Conservation (phyloP, 1,140 invertebrate genomes). For the Copidosoma floridanum region DNA sequence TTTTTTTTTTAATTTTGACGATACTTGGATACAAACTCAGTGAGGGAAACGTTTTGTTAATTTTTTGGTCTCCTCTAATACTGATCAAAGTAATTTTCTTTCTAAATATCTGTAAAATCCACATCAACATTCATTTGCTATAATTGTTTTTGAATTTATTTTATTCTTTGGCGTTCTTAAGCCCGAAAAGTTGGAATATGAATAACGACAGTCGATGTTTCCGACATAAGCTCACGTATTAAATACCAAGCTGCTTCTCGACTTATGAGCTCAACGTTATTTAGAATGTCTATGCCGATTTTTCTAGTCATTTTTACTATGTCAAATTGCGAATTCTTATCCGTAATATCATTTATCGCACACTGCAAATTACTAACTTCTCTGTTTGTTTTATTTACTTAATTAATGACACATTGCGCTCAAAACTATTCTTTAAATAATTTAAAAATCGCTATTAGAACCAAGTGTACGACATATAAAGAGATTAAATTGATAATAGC, state of each 20-base stretch:
- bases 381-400: constrained; percentile 48
- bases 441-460: constrained; percentile 48
- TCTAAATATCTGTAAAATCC: constrained; percentile 36
- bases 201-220: constrained; percentile 23
- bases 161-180: constrained; percentile 38
- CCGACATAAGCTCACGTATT: constrained; percentile 32
- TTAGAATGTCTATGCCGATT: constrained; percentile 46
- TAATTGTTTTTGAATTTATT: constrained; percentile 31
- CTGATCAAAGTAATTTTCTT: constrained; percentile 38
- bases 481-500: constrained; percentile 43
- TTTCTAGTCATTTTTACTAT: constrained; percentile 39
- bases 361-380: constrained; percentile 46
- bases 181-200: constrained; percentile 47
- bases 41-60: constrained; percentile 33
- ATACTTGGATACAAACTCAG: constrained; percentile 38
- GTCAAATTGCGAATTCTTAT: constrained; percentile 46
- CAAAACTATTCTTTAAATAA: constrained; percentile 48
- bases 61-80: constrained; percentile 46
- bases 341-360: constrained; percentile 38
- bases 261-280: constrained; percentile 46
- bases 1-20: constrained; percentile 32
- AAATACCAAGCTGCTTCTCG: constrained; percentile 54
- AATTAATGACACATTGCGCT: constrained; percentile 45
- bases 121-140: constrained; percentile 27
- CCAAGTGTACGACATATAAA: constrained; percentile 33